These are phyloP conservation scores for Microtus ochrogaster DNA, from an alignment of 2,113 vertebrate species.

Conservation along the genomic window DNA sequence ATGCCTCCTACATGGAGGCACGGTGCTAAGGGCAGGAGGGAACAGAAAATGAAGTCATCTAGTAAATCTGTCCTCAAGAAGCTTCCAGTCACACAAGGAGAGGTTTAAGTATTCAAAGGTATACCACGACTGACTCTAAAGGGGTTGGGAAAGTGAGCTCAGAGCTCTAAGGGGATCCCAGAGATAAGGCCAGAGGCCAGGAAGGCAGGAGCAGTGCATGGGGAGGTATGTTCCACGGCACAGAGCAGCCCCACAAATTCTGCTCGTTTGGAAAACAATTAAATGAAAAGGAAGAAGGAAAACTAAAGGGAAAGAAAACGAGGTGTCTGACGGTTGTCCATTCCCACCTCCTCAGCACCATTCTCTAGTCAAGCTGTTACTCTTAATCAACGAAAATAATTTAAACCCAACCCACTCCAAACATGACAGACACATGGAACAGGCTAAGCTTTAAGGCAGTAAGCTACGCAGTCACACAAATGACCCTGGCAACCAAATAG, in stretches of 20 bases:
- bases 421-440: not conserved
- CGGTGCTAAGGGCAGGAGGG: not conserved
- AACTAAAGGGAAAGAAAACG: not conserved
- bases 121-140: accelerated
- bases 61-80: conserved; percentile 35
- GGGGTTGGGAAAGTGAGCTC: not conserved
- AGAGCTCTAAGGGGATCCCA: not conserved
- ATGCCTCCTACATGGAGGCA: not conserved
- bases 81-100: not conserved
- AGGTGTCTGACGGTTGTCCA: not conserved
- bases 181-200: not conserved
- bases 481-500: not conserved
- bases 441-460: not conserved
- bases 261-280: not conserved
- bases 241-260: not conserved
- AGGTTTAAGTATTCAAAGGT: not conserved
- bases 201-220: not conserved
- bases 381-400: not conserved
- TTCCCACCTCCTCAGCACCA: not conserved
- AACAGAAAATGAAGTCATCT: not conserved
- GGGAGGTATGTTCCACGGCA: not conserved
- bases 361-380: not conserved
- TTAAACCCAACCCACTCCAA: not conserved
- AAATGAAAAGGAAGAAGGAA: not conserved
- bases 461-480: not conserved